Conservation (phyloP, 2,113 vertebrate genomes). For the Hemibagrus wyckioides region DNA sequence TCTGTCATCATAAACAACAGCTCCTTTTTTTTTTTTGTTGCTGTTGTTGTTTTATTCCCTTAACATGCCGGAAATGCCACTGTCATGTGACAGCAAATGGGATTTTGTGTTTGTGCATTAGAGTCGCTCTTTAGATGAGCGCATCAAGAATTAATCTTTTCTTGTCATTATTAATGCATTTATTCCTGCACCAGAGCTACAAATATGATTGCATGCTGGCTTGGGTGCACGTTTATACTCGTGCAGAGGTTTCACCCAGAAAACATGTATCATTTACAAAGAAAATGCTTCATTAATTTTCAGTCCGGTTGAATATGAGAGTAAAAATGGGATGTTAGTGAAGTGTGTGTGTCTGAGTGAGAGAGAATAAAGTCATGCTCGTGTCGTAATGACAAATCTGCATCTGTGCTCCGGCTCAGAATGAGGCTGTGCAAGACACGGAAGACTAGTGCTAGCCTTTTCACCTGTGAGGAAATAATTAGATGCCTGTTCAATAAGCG, state of each 20-base stretch:
- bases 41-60: neutral
- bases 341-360: neutral
- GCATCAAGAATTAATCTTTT: constrained; percentile 49
- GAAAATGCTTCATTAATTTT: constrained; percentile 21
- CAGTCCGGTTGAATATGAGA: neutral
- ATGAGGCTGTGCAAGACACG: neutral
- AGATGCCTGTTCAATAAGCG: constrained; percentile 32
- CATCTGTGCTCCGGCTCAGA: constrained; percentile 46
- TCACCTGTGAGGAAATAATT: constrained; percentile 63
- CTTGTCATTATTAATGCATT: constrained; percentile 50
- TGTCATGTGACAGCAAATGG: constrained; percentile 47
- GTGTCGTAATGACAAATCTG: constrained; percentile 40
- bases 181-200: constrained; percentile 11
- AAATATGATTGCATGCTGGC: constrained; percentile 6
- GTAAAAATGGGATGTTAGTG: neutral
- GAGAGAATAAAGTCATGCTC: neutral
- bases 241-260: neutral
- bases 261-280: constrained; percentile 20
- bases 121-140: constrained; percentile 29
- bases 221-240: neutral
- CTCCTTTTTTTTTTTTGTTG: neutral
- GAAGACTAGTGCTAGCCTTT: constrained; percentile 57
- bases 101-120: constrained; percentile 49
- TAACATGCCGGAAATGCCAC: constrained; percentile 26
- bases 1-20: constrained; percentile 29